Evolutionary conservation across 2,797 vertebrate genomes (phyloP).

Genomic region (Myotis myotis): DNA sequence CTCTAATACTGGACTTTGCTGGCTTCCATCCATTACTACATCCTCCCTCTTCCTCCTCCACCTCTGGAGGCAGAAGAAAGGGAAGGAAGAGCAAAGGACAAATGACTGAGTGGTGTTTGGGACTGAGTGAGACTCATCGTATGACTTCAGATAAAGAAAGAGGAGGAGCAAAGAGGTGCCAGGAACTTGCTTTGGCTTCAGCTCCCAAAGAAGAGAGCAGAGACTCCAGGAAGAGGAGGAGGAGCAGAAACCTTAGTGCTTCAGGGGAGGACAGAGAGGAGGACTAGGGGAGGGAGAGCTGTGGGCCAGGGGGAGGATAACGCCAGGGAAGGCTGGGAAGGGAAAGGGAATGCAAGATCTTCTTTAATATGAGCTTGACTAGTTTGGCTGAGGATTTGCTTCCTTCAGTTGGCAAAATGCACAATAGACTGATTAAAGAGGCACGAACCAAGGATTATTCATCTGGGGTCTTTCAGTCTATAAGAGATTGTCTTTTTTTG

Average conservation of each 20-base stretch:
- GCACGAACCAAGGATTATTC: neutral
- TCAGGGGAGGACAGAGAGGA: neutral
- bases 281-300: neutral
- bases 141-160: neutral
- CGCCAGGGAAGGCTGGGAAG: too few relatives aligned
- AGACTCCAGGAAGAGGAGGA: neutral
- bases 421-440: neutral
- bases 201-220: neutral
- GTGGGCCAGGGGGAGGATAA: fast-evolving
- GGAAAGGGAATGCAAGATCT: too few relatives aligned
- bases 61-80: neutral
- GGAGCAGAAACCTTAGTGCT: neutral
- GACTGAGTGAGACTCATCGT: neutral
- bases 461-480: neutral
- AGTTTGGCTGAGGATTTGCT: neutral
- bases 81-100: neutral
- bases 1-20: neutral
- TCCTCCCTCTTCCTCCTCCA: neutral
- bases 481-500: neutral
- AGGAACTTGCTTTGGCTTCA: neutral
- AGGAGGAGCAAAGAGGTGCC: neutral
- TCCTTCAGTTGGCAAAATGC: neutral
- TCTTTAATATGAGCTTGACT: neutral
- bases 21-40: neutral
- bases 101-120: neutral